Percentiles rank a stretch among this genome's conserved stretches.
Conservation (phyloP, 1,140 invertebrate species). For the Atopsyche davidsoni region DNA sequence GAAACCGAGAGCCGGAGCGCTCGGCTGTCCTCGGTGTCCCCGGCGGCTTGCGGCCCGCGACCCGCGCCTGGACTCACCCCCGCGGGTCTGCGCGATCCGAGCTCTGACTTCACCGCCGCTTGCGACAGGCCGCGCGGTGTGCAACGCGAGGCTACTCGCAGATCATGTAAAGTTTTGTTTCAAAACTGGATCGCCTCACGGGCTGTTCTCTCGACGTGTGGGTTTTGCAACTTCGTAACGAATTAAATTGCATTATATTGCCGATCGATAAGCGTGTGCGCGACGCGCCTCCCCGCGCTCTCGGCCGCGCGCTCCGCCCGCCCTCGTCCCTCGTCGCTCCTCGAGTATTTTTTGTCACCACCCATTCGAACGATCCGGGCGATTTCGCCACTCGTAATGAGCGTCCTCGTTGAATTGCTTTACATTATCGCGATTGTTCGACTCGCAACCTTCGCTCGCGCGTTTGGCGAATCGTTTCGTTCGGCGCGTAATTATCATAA, state of each 20-base stretch:
- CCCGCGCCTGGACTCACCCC: conserved; percentile 4
- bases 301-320: background rate
- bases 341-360: conserved; percentile 2
- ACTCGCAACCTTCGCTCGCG: no score
- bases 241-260: background rate
- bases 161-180: conserved; percentile 23
- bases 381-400: conserved; percentile 8
- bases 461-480: no score
- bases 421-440: conserved; percentile 7
- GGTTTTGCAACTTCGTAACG: background rate
- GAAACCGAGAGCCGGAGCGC: background rate
- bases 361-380: conserved; percentile 1
- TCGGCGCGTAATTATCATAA: background rate
- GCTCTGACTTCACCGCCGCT: conserved; percentile 15
- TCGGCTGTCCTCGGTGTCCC: background rate
- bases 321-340: background rate
- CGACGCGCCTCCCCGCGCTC: background rate
- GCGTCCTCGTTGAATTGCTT: conserved; percentile 11
- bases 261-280: background rate
- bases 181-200: conserved; percentile 27
- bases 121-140: conserved; percentile 14
- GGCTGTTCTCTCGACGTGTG: background rate
- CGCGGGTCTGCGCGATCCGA: no score
- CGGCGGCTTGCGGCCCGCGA: conserved; percentile 4
- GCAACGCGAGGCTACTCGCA: conserved; percentile 11